phyloP scores from a whole-genome alignment of 2,888 invertebrate species.

The Allolobophora icterica region DNA sequence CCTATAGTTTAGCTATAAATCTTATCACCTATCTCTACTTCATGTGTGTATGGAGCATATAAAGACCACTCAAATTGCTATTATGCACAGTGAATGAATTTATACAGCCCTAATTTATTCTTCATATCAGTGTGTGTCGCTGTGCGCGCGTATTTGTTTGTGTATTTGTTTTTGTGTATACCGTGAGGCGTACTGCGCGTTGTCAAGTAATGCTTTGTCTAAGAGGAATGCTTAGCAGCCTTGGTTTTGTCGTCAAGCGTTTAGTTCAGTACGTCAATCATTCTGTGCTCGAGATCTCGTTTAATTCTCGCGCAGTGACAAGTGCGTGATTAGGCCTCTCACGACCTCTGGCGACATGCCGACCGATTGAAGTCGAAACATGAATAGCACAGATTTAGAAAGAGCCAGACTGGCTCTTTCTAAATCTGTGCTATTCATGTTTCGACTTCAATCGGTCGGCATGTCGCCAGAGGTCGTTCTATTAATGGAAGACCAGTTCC shows the following conservation, averaged over 20 bases:
- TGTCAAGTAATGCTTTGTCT: background rate
- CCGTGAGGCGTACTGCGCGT: background rate
- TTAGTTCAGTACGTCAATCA: background rate
- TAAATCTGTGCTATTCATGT: background rate
- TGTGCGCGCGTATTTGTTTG: too few species aligned
- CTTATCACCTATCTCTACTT: background rate
- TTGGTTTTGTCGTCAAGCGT: background rate
- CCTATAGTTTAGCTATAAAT: background rate
- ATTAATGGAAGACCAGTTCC: background rate
- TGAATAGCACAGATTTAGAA: background rate
- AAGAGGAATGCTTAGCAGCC: background rate
- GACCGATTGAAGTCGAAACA: background rate
- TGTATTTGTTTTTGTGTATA: background rate
- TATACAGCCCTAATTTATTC: background rate
- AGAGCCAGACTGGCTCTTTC: background rate
- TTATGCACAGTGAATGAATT: background rate
- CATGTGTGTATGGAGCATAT: background rate
- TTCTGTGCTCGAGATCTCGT: background rate
- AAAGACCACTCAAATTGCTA: background rate
- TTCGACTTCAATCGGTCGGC: background rate
- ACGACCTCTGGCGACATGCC: background rate
- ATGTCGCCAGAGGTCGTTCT: background rate
- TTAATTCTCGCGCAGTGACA: background rate
- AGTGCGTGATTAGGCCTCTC: background rate
- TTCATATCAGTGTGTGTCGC: background rate